phyloP scores from a whole-genome alignment of 1,140 invertebrate species.

The Drosophila tani region DNA sequence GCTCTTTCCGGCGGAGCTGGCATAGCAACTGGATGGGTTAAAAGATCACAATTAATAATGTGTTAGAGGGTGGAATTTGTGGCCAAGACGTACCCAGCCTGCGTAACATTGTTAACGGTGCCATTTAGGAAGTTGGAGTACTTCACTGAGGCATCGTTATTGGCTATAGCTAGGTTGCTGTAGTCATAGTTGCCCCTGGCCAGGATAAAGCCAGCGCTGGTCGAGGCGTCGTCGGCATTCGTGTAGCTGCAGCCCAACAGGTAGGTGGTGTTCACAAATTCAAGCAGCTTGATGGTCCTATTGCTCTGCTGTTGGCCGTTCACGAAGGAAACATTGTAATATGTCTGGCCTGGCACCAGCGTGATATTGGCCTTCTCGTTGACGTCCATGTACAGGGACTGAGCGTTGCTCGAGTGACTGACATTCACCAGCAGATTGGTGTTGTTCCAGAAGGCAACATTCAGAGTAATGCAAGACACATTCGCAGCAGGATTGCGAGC shows the following conservation, averaged over 20 bases:
- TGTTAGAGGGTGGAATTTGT: background rate
- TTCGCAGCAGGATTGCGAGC: slow-evolving; percentile 43
- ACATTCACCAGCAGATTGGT: slow-evolving; percentile 37
- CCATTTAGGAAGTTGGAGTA: slow-evolving; percentile 39
- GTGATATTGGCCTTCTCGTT: slow-evolving; percentile 41
- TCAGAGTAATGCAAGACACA: slow-evolving; percentile 32
- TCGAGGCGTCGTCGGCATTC: background rate
- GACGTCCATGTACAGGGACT: slow-evolving; percentile 27
- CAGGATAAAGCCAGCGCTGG: slow-evolving; percentile 58
- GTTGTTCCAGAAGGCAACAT: background rate
- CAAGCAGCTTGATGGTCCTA: slow-evolving; percentile 47
- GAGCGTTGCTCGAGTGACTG: slow-evolving; percentile 22
- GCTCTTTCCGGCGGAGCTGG: slow-evolving; percentile 33
- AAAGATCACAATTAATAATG: background rate
- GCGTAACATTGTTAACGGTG: slow-evolving; percentile 26
- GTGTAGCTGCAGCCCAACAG: slow-evolving; percentile 58
- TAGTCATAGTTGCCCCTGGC: background rate
- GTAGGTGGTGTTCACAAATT: slow-evolving; percentile 21
- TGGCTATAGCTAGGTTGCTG: background rate
- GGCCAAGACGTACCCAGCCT: slow-evolving; percentile 39
- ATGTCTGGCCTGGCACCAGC: background rate
- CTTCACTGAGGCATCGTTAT: slow-evolving; percentile 19
- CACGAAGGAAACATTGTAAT: slow-evolving; percentile 48
- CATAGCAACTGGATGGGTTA: slow-evolving; percentile 16
- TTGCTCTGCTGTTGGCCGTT: background rate